A percentile compares a stretch with the other conserved stretches of the same genome.
phyloP scores from a whole-genome alignment of 2,113 vertebrate species.

The Gobiocypris rarus region DNA sequence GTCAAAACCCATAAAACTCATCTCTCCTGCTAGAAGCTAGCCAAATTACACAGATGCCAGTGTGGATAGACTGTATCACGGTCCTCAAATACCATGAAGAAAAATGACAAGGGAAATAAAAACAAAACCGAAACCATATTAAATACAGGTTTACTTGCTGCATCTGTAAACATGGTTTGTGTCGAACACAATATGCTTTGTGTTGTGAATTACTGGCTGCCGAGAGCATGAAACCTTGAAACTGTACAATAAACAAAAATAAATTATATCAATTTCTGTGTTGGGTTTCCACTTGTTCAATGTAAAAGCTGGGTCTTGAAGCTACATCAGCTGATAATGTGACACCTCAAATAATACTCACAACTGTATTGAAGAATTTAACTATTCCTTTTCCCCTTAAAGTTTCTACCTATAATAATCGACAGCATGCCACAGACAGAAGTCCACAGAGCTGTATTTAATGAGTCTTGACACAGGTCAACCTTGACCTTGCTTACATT shows the following conservation, averaged over 20 bases:
- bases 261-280: no score
- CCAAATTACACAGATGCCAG: constrained; percentile 1
- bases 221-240: not conserved
- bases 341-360: not conserved
- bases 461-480: no score
- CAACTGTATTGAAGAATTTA: not conserved
- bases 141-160: not conserved
- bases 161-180: not conserved
- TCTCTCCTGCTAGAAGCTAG: not conserved
- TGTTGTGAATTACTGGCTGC: not conserved
- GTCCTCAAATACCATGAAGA: not conserved
- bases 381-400: not conserved
- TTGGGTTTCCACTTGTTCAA: not conserved
- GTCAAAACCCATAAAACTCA: not conserved
- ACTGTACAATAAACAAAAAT: not conserved
- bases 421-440: not conserved
- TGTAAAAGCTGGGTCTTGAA: not conserved
- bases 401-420: not conserved
- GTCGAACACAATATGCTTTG: not conserved
- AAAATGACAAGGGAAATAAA: not conserved
- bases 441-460: not conserved
- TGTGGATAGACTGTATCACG: not conserved
- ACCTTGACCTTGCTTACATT: not conserved
- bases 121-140: not conserved
- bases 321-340: not conserved